These are phyloP conservation scores for Pelodiscus sinensis DNA, from an alignment of 2,113 vertebrate genomes.

Conservation along the genomic window DNA sequence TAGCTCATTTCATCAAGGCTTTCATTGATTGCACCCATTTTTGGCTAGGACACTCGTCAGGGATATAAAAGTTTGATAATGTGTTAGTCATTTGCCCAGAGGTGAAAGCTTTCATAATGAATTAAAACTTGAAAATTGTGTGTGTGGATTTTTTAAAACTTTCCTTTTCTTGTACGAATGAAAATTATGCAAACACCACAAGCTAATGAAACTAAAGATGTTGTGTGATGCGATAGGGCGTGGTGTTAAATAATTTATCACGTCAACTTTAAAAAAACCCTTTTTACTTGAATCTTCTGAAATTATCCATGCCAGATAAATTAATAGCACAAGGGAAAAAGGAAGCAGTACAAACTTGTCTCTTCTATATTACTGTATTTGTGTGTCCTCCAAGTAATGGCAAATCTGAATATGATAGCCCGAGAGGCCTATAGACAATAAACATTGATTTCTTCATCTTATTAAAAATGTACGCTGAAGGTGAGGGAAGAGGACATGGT, in stretches of 20 bases:
- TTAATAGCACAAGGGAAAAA: slow-evolving; percentile 3
- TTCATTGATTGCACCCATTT: slow-evolving; percentile 64
- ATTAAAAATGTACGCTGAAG: neutral
- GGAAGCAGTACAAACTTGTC: neutral
- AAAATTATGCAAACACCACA: slow-evolving; percentile 62
- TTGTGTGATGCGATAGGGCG: neutral
- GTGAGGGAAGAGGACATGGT: neutral
- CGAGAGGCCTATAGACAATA: neutral
- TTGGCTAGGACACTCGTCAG: slow-evolving; percentile 55
- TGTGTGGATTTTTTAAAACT: slow-evolving; percentile 47
- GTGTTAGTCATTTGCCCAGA: slow-evolving; percentile 74
- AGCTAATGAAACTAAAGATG: slow-evolving; percentile 14
- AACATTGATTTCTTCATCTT: neutral
- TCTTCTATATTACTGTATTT: neutral
- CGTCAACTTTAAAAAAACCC: neutral
- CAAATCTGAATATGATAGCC: slow-evolving; percentile 2
- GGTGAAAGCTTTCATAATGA: slow-evolving; percentile 73
- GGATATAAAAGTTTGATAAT: slow-evolving; percentile 72
- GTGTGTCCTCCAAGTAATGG: neutral
- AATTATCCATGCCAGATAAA: neutral
- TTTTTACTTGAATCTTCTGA: slow-evolving; percentile 41
- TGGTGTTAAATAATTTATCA: slow-evolving; percentile 50
- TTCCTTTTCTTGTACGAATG: slow-evolving; percentile 37
- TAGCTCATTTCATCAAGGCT: slow-evolving; percentile 64
- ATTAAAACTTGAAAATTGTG: slow-evolving; percentile 52